phyloP scores from a whole-genome alignment of 2,888 invertebrate species.

The Holacanthella duospinosa region DNA sequence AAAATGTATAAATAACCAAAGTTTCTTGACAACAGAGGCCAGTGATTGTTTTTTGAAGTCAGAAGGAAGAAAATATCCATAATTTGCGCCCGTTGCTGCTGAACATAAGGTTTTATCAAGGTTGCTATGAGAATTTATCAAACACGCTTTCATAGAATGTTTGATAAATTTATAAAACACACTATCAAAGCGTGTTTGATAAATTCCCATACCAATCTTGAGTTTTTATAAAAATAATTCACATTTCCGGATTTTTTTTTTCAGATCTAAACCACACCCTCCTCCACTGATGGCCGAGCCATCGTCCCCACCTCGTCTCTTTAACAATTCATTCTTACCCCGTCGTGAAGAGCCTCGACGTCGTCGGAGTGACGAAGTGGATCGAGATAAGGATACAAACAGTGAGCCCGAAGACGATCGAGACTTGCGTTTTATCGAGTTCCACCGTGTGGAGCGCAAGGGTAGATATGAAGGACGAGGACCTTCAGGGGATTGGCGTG shows the following conservation, averaged over 20 bases:
- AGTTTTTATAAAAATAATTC: too few relatives aligned
- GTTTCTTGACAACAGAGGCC: too few relatives aligned
- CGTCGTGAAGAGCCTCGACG: not conserved
- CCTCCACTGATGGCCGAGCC: not conserved
- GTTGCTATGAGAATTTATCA: too few relatives aligned
- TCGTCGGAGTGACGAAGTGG: not conserved
- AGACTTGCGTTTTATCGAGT: constrained; percentile 2
- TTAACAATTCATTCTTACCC: not conserved
- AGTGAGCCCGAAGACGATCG: constrained; percentile 9
- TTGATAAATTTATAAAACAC: too few relatives aligned
- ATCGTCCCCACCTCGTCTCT: not conserved
- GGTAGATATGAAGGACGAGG: not conserved
- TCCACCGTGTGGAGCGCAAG: not conserved
- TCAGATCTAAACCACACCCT: not conserved
- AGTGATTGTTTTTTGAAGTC: too few relatives aligned
- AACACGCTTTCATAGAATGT: too few relatives aligned
- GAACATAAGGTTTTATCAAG: too few relatives aligned
- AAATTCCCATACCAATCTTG: too few relatives aligned
- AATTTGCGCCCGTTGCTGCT: too few relatives aligned
- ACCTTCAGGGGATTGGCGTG: not conserved
- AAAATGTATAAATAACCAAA: too few relatives aligned
- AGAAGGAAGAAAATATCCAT: too few relatives aligned
- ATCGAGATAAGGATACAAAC: constrained; percentile 8
- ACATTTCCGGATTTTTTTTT: not conserved
- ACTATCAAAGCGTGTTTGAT: too few relatives aligned